Conservation (phyloP, 2,797 vertebrate genomes). For the Oreochromis grahami region DNA sequence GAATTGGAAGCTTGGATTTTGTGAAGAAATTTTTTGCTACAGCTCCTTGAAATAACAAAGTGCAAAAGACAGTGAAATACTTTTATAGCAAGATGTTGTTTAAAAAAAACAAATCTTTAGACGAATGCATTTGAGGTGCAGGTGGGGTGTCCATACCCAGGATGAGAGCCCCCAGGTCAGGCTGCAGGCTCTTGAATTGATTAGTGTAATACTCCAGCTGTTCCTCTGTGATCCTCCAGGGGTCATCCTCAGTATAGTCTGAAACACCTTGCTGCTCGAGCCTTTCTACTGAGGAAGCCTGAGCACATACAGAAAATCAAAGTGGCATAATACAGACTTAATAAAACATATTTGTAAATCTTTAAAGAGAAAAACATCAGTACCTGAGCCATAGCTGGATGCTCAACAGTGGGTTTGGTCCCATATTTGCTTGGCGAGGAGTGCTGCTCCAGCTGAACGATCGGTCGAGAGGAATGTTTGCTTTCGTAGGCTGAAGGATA, state of each 20-base stretch:
- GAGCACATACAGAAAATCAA: not conserved
- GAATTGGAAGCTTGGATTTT: constrained; percentile 95
- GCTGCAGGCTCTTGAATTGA: constrained; percentile 91
- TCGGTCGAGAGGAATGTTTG: constrained; percentile 43
- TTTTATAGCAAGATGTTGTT: not conserved
- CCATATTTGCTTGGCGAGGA: constrained; percentile 76
- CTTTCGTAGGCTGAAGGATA: constrained; percentile 52
- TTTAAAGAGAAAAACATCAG: not conserved
- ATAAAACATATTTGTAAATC: not conserved
- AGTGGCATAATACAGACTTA: not conserved
- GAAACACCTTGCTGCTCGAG: constrained; percentile 72
- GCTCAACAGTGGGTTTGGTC: constrained; percentile 69
- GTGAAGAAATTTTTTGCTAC: constrained; percentile 98
- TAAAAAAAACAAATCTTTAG: not conserved
- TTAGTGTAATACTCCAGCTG: constrained; percentile 93
- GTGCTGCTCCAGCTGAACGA: constrained; percentile 73
- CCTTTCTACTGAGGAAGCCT: constrained; percentile 82
- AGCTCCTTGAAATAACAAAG: constrained; percentile 76
- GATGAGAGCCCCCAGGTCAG: constrained; percentile 87
- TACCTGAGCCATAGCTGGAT: constrained; percentile 79
- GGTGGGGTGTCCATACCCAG: constrained; percentile 74
- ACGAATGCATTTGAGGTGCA: not conserved
- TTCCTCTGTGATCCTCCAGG: constrained; percentile 96
- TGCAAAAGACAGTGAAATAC: not conserved
- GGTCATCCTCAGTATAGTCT: constrained; percentile 81